Conservation (phyloP, 2,797 vertebrate genomes). For the Muraenolepis orangiensis region DNA sequence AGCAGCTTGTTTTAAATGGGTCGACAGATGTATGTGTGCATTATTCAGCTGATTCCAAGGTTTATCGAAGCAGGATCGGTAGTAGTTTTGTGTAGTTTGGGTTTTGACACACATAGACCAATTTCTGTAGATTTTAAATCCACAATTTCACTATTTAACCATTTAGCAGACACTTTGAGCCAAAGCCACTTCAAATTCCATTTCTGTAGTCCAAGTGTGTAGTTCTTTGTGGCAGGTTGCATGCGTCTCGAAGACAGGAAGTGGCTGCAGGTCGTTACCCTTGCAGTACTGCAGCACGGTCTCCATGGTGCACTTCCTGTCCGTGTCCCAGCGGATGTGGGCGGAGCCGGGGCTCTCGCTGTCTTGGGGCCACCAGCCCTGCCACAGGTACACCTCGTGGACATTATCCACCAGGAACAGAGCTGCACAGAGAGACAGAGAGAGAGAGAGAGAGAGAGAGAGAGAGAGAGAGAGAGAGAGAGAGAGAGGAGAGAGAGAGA, state of each 20-base stretch:
- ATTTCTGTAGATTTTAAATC: background rate
- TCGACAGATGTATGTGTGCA: background rate
- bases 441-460: background rate
- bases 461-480: background rate
- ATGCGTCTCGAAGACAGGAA: background rate
- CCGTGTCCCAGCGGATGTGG: constrained; percentile 91
- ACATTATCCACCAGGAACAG: constrained; percentile 97
- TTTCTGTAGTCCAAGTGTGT: background rate
- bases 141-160: background rate
- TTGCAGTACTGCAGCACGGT: constrained; percentile 95
- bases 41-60: too few species aligned
- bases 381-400: constrained; percentile 98
- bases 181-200: too few species aligned
- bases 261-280: constrained; percentile 68
- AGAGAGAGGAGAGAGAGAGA: too few species aligned
- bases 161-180: too few species aligned
- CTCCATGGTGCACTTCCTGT: constrained; percentile 96
- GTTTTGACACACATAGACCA: background rate
- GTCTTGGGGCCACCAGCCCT: constrained; percentile 98
- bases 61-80: background rate
- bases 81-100: background rate
- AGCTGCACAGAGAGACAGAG: constrained; percentile 59
- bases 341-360: constrained; percentile 89
- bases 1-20: background rate
- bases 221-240: background rate